A percentile compares a stretch with the other conserved stretches of the same genome.
Conservation (phyloP, 2,797 vertebrate genomes). For the Strix occidentalis region DNA sequence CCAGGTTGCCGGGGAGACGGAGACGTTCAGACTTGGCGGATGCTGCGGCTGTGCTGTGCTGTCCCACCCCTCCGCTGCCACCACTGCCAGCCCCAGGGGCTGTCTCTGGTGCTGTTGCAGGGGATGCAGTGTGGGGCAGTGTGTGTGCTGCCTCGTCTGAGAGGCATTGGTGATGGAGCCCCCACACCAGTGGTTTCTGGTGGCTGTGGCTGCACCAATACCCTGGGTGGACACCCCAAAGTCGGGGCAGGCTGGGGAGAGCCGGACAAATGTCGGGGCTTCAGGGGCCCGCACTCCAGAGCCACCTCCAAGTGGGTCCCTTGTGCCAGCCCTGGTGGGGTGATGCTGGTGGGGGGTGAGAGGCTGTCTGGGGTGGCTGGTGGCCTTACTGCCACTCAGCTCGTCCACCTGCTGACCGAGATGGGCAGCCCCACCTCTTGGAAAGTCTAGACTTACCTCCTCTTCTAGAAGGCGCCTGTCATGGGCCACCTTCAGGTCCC, state of each 20-base stretch:
- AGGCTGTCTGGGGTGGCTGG: not conserved
- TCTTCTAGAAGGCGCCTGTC: not conserved
- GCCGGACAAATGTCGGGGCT: fast-evolving
- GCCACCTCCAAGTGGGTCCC: not conserved
- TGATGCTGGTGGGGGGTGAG: not conserved
- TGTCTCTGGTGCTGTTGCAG: not conserved
- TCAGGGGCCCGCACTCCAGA: not conserved
- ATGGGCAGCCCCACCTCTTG: not conserved
- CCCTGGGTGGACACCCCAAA: not conserved
- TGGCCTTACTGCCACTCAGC: not conserved
- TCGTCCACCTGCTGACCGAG: not conserved
- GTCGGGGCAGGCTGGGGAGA: not conserved
- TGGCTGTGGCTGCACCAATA: not conserved
- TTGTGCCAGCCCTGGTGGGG: not conserved
- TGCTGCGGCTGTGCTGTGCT: not conserved
- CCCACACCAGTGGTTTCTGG: not conserved
- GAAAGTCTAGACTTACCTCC: not conserved
- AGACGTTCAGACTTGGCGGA: slow-evolving; percentile 33
- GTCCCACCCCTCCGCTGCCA: not conserved
- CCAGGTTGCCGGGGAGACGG: slow-evolving; percentile 68
- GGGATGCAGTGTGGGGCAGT: not conserved
- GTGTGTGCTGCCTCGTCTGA: not conserved
- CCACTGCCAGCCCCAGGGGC: not conserved
- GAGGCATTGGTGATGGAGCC: not conserved
- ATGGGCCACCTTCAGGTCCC: not conserved